phyloP scores from a whole-genome alignment of 2,888 invertebrate genomes.

The Junonia oenone region DNA sequence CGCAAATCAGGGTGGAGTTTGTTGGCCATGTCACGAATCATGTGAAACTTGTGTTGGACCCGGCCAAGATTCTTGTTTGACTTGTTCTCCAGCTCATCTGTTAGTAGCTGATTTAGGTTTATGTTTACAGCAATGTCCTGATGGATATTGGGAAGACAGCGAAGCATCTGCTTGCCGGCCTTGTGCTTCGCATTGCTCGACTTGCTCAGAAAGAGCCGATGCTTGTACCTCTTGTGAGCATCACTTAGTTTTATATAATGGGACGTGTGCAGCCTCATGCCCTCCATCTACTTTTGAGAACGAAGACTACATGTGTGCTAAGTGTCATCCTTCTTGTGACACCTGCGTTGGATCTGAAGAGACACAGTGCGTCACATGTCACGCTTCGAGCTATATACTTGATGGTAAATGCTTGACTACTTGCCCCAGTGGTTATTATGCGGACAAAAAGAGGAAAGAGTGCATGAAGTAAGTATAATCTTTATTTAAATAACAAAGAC shows the following conservation, averaged over 20 bases:
- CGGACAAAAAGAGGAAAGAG: conserved; percentile 88
- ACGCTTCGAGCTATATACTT: conserved; percentile 83
- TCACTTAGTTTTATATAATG: conserved; percentile 89
- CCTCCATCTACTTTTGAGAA: conserved; percentile 90
- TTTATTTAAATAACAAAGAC: too few relatives aligned
- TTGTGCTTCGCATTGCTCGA: conserved; percentile 91
- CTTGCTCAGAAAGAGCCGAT: conserved; percentile 90
- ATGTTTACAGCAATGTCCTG: conserved; percentile 92
- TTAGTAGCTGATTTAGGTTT: conserved; percentile 91
- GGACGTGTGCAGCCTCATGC: conserved; percentile 90
- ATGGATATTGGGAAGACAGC: conserved; percentile 91
- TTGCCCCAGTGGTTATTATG: conserved; percentile 87
- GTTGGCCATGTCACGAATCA: conserved; percentile 93
- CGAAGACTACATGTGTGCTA: conserved; percentile 90
- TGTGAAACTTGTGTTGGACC: conserved; percentile 94
- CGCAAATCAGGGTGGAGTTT: conserved; percentile 88
- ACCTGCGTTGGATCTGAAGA: conserved; percentile 89
- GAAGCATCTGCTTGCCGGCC: conserved; percentile 88
- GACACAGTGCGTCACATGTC: conserved; percentile 90
- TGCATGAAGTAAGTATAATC: conserved; percentile 83
- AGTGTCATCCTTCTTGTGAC: conserved; percentile 88
- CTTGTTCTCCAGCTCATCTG: conserved; percentile 90
- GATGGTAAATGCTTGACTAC: conserved; percentile 85
- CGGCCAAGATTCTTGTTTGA: conserved; percentile 91
- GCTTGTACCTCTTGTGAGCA: conserved; percentile 93